Evolutionary conservation across 2,888 invertebrate species (phyloP).

Genomic region (Dasypolia templi): DNA sequence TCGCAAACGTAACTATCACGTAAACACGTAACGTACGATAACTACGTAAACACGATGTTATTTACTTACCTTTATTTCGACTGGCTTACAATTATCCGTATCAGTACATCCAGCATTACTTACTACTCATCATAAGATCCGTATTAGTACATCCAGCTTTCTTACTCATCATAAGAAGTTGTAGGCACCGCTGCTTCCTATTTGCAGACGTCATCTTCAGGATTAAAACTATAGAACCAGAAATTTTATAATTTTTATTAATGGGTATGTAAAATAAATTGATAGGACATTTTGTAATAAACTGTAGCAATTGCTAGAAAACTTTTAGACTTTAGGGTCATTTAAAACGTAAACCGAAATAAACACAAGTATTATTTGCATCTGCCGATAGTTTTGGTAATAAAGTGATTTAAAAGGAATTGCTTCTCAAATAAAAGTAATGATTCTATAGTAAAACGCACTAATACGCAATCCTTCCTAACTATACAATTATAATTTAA

Average conservation of each 20-base stretch:
- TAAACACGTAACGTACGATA: background rate
- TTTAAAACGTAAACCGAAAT: background rate
- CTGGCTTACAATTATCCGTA: background rate
- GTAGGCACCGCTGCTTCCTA: background rate
- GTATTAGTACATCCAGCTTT: too few species aligned
- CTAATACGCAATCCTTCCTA: too few species aligned
- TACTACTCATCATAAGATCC: too few species aligned
- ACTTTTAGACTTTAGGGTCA: too few species aligned
- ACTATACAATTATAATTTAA: too few species aligned
- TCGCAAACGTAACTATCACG: too few species aligned
- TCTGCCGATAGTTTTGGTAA: constrained; percentile 3
- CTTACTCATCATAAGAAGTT: constrained; percentile 1
- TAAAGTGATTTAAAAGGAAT: background rate
- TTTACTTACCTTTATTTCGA: background rate
- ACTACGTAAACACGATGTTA: too few species aligned
- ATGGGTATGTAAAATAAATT: background rate
- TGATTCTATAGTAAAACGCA: too few species aligned
- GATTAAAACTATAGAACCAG: background rate
- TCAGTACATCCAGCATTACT: background rate
- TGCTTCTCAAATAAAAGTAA: too few species aligned
- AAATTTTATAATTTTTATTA: too few species aligned
- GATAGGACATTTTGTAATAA: background rate
- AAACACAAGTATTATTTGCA: constrained; percentile 3
- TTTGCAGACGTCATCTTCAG: background rate
- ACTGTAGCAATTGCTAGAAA: background rate